phyloP scores from a whole-genome alignment of 2,888 invertebrate species.

The Liopterus haemorrhoidalis region DNA sequence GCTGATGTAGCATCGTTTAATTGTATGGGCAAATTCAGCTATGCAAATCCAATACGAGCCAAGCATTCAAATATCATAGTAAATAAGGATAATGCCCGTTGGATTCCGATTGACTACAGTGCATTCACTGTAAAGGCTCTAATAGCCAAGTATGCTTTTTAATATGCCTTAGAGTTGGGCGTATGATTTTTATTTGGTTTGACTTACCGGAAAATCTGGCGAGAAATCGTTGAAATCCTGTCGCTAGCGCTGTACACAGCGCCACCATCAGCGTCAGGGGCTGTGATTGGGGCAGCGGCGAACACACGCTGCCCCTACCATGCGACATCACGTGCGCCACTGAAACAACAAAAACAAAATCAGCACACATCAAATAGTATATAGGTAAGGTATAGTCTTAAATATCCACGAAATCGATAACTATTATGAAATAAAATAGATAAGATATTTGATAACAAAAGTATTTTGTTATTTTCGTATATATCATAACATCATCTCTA shows the following conservation, averaged over 20 bases:
- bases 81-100: constrained; percentile 1
- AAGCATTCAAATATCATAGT: neutral
- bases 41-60: neutral
- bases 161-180: neutral
- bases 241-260: constrained; percentile 39
- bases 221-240: constrained; percentile 50
- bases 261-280: constrained; percentile 42
- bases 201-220: constrained; percentile 57
- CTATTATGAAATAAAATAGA: no score
- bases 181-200: neutral
- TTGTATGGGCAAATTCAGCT: no score
- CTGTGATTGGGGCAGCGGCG: constrained; percentile 31
- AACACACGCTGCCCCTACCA: constrained; percentile 39
- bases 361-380: no score
- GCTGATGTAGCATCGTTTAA: no score
- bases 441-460: no score
- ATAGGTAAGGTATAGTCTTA: no score
- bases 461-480: no score
- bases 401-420: no score
- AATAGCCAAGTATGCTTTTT: neutral
- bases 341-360: constrained; percentile 41
- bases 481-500: no score
- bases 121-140: neutral
- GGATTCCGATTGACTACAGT: neutral
- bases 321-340: constrained; percentile 51